Base-by-base conservation (phyloP, 2,888 invertebrate species). In the Synergus japonicus region DNA sequence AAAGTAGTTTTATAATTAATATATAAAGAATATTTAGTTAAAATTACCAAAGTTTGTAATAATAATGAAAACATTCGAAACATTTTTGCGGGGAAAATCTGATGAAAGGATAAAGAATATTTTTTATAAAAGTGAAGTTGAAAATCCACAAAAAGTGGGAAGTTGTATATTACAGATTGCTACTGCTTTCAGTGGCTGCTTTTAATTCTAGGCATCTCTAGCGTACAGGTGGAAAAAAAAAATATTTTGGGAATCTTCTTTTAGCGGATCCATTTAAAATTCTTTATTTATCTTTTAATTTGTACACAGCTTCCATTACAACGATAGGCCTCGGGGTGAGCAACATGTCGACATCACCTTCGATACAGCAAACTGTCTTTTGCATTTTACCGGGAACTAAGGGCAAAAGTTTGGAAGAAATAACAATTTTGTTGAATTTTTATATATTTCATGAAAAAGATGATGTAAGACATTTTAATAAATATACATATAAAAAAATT, bases 361-460 rank as follows among this genome's bases (percentile, higher is more conserved):
- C 66, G 0, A 8, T 66, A 44, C 66, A 41, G 12, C 12, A 46
- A 29, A 29, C 29, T 29, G 29, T 29, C 46, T 46, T 46, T 10
- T 96, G 44, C 87, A 95, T 22, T 89, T 94, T 78, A 95, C 95
- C 1, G 94, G 95, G 0, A 90, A 95, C 94, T 0, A 94, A 94
- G 85, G 94, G 94, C 0, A 94, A 94, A 85, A 94, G 94, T 1
- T 93, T 94, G 79, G 94, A 94, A 22, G 93, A 94, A 80, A 94
- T 95, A 85, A 94, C 94, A 79, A 79, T 37, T 13, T 79, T 86
- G 58, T 77, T 90, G 69, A 88, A 15, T 65, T 65, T n/a, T 15
- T 37, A 29, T 29, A 29, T 29, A 29, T 29, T 29, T 29, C 29
- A 29, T 29, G 29, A 29, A 29, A 29, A 29, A 29, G 29, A 29